Conservation (phyloP, 1,140 invertebrate genomes). For the Microplitis mediator region DNA sequence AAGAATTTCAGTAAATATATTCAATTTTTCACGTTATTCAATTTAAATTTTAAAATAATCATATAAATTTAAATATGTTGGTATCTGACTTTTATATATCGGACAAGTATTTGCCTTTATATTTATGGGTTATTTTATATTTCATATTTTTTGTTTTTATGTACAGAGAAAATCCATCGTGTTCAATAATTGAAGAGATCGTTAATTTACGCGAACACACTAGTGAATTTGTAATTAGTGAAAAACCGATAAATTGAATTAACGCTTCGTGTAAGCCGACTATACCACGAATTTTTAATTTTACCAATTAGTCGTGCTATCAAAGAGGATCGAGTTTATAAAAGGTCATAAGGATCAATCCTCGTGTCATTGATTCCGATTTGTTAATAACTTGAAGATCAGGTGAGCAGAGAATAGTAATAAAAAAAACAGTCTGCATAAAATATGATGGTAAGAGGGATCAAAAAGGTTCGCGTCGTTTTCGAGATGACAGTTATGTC, state of each 20-base stretch:
- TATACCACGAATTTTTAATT: neutral
- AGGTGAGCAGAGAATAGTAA: too few species aligned
- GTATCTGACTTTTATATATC: too few species aligned
- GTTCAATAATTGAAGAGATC: slow-evolving; percentile 15
- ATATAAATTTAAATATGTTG: too few species aligned
- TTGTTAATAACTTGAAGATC: too few species aligned
- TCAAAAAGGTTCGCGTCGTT: neutral
- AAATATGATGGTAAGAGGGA: neutral
- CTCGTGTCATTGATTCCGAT: neutral
- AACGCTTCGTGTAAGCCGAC: neutral
- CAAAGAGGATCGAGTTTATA: neutral
- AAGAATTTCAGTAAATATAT: too few species aligned
- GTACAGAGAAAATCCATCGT: neutral
- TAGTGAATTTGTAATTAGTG: slow-evolving; percentile 7
- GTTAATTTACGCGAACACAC: neutral
- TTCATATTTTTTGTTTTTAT: neutral
- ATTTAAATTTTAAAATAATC: too few species aligned
- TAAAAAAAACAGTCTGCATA: neutral
- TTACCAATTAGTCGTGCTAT: neutral
- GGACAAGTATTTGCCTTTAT: too few species aligned
- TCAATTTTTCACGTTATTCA: too few species aligned
- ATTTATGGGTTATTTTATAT: neutral
- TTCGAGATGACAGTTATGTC: neutral
- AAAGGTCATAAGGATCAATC: slow-evolving; percentile 1
- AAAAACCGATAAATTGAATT: slow-evolving; percentile 11